Evolutionary conservation across 2,113 vertebrate genomes (phyloP).

Genomic region (Amphilophus citrinellus): DNA sequence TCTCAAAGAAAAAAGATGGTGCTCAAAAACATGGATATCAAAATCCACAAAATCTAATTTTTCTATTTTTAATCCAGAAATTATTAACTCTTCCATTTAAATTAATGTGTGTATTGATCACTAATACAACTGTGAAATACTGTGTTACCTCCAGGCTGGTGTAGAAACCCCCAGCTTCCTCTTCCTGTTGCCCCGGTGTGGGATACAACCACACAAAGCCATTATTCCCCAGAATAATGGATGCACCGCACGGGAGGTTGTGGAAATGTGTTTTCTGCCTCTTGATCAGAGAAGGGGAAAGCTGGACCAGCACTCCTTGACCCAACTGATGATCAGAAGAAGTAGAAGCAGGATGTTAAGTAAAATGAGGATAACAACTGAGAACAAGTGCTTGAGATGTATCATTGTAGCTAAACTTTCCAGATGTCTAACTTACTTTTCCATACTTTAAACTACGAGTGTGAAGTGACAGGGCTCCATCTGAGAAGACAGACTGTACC

Average conservation of each 20-base stretch:
- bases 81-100: neutral
- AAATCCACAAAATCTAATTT: too few relatives aligned
- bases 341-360: neutral
- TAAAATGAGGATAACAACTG: neutral
- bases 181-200: constrained; percentile 86
- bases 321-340: constrained; percentile 83
- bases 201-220: constrained; percentile 97
- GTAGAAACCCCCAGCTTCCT: constrained; percentile 90
- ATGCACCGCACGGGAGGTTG: constrained; percentile 93
- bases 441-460: constrained; percentile 97
- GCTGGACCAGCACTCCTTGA: constrained; percentile 93
- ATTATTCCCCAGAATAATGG: constrained; percentile 94
- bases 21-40: too few relatives aligned
- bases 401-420: neutral
- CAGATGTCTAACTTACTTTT: constrained; percentile 83
- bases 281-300: constrained; percentile 94
- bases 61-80: too few relatives aligned
- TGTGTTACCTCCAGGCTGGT: constrained; percentile 88
- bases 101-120: neutral
- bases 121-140: neutral
- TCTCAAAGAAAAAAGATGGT: too few relatives aligned
- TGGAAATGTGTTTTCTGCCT: constrained; percentile 98
- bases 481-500: constrained; percentile 94
- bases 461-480: constrained; percentile 93
- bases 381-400: neutral